Base-by-base conservation (phyloP, 2,888 invertebrate species). In the Tetragnatha montana region DNA sequence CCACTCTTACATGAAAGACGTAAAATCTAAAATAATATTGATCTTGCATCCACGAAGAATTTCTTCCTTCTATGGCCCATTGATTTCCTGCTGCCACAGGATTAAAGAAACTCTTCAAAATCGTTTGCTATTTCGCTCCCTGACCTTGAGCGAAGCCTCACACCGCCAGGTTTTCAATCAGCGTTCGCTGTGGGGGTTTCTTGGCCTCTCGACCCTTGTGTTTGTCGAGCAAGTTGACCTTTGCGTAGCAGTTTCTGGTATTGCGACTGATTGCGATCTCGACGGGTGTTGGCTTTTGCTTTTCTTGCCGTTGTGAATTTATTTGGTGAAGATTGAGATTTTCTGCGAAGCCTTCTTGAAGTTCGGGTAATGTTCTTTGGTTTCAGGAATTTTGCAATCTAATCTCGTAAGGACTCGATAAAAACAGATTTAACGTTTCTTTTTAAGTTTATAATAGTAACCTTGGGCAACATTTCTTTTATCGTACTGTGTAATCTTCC, bases 81-180 rank as follows among this genome's bases (percentile, higher is more conserved):
- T 35, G 35, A 35, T 35, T 35, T 35, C 35, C 35, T n/a, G n/a
- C 35, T 2, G 35, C 35, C 35, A 35, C 35, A 4, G 35, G 35
- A 35, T 35, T 35, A 35, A 35, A 35, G 35, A 60, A 60, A 60
- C 60, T 4, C 10, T 10, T 8, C 10, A 60, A 17, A 6, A 60
- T 17, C 0, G 60, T 60, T 60, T 10, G 60, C 60, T 10, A 60
- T 17, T 60, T 17, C 12, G 17, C 17, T 60, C 60, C 60, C 49
- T 84, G 69, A 84, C 84, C 84, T 84, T 50, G 19, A 49, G 47
- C 19, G 69, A 70, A 84, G 69, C 69, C 84, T 69, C 74, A 84
- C 69, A 75, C 8, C 69, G 47, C 49, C 75, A 84, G 69, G 21
- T 84, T 84, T 84, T 84, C 76, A 84, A 84, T 84, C 76, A 84